Evolutionary conservation across 2,113 vertebrate genomes (phyloP).

Genomic region (Oreochromis tanganicae): DNA sequence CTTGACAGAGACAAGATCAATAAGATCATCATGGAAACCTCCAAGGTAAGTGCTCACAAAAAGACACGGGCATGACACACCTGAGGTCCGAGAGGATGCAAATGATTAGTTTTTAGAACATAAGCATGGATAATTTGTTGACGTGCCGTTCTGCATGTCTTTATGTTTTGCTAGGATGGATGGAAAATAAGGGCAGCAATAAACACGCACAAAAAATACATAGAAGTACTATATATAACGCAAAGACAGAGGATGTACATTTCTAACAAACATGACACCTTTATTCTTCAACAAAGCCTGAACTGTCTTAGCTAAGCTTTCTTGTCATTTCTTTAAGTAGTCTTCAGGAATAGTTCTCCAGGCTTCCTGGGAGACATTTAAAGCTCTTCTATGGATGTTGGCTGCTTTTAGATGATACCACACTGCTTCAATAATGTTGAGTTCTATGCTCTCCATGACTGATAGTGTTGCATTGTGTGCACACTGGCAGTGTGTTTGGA

Average conservation of each 20-base stretch:
- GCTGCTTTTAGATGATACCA: neutral
- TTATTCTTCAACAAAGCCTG: neutral
- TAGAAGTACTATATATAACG: neutral
- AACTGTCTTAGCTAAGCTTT: neutral
- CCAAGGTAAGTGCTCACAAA: constrained; percentile 76
- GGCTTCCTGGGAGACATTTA: neutral
- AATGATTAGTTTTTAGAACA: neutral
- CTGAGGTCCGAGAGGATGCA: neutral
- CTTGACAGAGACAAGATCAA: constrained; percentile 97
- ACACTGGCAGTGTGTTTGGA: neutral
- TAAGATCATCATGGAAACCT: constrained; percentile 93
- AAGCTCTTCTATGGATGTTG: neutral
- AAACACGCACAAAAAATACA: neutral
- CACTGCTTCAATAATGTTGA: neutral
- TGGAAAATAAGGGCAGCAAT: neutral
- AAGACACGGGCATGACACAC: neutral
- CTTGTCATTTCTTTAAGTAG: neutral
- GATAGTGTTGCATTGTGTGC: neutral
- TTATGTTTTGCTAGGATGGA: neutral
- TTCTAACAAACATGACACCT: neutral
- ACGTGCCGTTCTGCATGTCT: neutral
- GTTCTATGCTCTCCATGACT: neutral
- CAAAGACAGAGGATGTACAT: neutral
- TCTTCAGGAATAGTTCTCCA: neutral
- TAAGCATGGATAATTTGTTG: neutral